These are phyloP conservation scores for Acipenser ruthenus DNA, from an alignment of 2,797 vertebrate species.

Conservation along the genomic window DNA sequence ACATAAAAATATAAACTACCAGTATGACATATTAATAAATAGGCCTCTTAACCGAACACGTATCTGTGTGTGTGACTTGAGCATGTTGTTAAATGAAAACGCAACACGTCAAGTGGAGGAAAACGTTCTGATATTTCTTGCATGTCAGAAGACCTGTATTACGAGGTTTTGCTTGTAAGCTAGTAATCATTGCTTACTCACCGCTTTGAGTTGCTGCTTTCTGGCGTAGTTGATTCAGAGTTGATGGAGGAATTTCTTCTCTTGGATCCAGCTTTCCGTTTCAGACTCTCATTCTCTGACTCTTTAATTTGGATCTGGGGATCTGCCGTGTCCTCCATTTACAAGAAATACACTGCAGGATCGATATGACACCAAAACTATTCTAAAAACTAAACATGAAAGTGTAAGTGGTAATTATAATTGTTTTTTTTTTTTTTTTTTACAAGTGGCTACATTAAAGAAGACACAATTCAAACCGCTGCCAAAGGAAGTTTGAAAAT, in stretches of 20 bases:
- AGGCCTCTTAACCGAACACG: no score
- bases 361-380: no score
- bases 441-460: constrained; percentile 30
- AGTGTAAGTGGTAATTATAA: not conserved
- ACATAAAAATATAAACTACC: no score
- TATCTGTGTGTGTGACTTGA: no score
- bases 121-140: no score
- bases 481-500: constrained; percentile 59
- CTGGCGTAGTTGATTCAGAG: constrained; percentile 16
- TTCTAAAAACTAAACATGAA: not conserved
- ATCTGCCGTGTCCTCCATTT: constrained; percentile 39
- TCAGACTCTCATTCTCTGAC: constrained; percentile 14
- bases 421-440: not conserved
- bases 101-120: no score
- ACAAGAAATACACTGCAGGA: not conserved
- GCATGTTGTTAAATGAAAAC: no score
- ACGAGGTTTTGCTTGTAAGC: no score
- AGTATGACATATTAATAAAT: no score
- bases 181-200: constrained; percentile 25
- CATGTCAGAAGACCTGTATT: no score
- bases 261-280: constrained; percentile 24
- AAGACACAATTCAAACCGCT: constrained; percentile 16
- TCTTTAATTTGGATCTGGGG: constrained; percentile 10
- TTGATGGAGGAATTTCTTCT: constrained; percentile 36
- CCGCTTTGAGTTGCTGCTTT: constrained; percentile 34